A percentile compares a stretch with the other conserved stretches of the same genome.
Conservation (phyloP, 2,888 invertebrate species). For the Cinara cedri region DNA sequence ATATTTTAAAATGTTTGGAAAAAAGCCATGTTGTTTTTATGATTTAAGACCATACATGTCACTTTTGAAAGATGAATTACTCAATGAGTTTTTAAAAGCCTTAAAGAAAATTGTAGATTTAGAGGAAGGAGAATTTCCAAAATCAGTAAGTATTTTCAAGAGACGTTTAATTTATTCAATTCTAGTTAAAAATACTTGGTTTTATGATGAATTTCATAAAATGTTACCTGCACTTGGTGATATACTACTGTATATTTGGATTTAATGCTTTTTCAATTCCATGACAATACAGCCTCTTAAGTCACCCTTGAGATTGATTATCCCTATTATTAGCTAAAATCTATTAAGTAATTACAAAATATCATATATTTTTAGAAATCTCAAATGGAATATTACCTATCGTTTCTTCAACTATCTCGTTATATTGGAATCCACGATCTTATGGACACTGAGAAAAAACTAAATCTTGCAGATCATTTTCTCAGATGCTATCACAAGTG, state of each 20-base stretch:
- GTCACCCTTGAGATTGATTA: too few species aligned
- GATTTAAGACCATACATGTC: slow-evolving; percentile 81
- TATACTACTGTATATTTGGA: too few species aligned
- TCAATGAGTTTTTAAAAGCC: slow-evolving; percentile 56
- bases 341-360: neutral
- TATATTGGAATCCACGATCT: slow-evolving; percentile 73
- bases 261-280: too few species aligned
- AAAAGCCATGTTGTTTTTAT: slow-evolving; percentile 83
- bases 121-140: slow-evolving; percentile 56
- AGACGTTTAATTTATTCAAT: neutral
- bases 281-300: too few species aligned
- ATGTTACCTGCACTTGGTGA: too few species aligned
- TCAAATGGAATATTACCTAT: slow-evolving; percentile 83
- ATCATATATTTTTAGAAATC: slow-evolving; percentile 62
- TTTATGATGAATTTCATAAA: too few species aligned
- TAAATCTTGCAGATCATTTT: slow-evolving; percentile 70
- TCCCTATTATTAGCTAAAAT: too few species aligned
- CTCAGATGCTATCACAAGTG: slow-evolving; percentile 73
- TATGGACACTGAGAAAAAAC: slow-evolving; percentile 66
- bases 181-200: neutral
- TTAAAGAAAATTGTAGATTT: slow-evolving; percentile 47
- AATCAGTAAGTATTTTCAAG: slow-evolving; percentile 60
- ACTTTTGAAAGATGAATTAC: slow-evolving; percentile 70
- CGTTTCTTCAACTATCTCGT: slow-evolving; percentile 76
- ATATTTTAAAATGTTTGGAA: slow-evolving; percentile 82